Base-by-base conservation (phyloP, 2,113 vertebrate genomes). In the Leptobrachium leishanense region DNA sequence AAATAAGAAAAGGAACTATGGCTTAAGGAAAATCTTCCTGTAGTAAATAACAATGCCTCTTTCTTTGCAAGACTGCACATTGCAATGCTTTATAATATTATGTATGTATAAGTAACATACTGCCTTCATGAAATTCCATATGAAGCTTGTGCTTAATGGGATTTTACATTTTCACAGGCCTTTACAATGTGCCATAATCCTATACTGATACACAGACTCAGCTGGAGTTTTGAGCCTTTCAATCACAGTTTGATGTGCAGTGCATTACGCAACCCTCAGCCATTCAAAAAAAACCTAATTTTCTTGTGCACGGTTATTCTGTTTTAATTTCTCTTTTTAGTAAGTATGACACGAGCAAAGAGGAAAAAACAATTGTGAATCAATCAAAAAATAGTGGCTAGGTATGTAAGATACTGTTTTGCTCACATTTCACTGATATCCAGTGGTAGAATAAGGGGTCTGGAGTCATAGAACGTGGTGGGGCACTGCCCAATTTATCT, bases 101-200 rank as follows among this genome's bases (percentile, higher is more conserved):
- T 68, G 72, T 81, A 74, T 74, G 78, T 81, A 74, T 81, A 68
- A 39, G 54, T 55, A 44, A 43, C 59, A 68, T 74, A 74, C 78
- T 81, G 78, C 78, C 78, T 81, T 81, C 78, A 81, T 81, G 43
- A 68, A 68, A 81, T 74, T 74, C 72, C 78, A 81, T 81, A 74
- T 43, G 73, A 57, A 79, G 77, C 54, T 72, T 40, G 72, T 73
- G 44, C 63, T 74, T 81, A 50, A 68, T 74, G 78, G 72, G 64
- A 81, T 81, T 74, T 81, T 59, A 68, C 71, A 71, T 81, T 71
- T 43, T 41, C 46, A n/a, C n/a, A 68, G 78, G 55, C 78, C 78
- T 81, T 81, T 81, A 57, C 64, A 74, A 74, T 81, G 78, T 81
- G 78, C 78, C 78, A 81, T 81, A 81, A 74, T 81, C 65, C 65